These are phyloP conservation scores for Pecten maximus DNA, from an alignment of 2,888 invertebrate species.

Conservation along the genomic window DNA sequence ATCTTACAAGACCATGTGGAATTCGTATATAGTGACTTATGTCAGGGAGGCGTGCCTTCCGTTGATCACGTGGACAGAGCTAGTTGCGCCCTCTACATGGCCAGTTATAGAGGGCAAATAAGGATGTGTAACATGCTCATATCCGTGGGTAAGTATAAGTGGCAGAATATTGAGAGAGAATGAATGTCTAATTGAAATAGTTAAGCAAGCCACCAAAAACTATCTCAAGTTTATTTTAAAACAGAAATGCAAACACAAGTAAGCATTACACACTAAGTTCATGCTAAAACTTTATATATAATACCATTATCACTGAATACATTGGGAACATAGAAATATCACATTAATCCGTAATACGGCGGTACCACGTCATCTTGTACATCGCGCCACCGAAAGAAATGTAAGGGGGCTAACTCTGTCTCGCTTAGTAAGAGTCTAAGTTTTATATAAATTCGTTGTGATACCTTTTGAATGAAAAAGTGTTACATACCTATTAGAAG, in stretches of 20 bases:
- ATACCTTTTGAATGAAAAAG: neutral
- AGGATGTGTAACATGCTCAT: slow-evolving; percentile 68
- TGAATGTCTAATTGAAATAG: too few relatives aligned
- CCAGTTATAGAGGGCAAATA: slow-evolving; percentile 62
- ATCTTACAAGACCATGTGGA: slow-evolving; percentile 64
- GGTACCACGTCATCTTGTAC: too few relatives aligned
- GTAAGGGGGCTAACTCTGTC: neutral
- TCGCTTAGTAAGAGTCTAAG: neutral
- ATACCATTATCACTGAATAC: too few relatives aligned
- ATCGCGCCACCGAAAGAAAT: too few relatives aligned
- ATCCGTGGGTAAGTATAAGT: slow-evolving; percentile 58
- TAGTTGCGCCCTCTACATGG: slow-evolving; percentile 66
- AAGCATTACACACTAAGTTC: too few relatives aligned
- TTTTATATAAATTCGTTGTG: neutral
- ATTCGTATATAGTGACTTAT: slow-evolving; percentile 57
- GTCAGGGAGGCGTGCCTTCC: slow-evolving; percentile 67
- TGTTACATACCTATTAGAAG: neutral
- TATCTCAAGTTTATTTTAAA: too few relatives aligned
- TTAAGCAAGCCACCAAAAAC: too few relatives aligned
- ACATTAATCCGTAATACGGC: too few relatives aligned
- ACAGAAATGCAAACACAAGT: too few relatives aligned
- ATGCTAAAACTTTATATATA: too few relatives aligned
- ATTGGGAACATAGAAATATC: too few relatives aligned
- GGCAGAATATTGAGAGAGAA: too few relatives aligned
- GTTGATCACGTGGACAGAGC: slow-evolving; percentile 65